phyloP scores from a whole-genome alignment of 2,113 vertebrate species.

The Mustela lutreola region DNA sequence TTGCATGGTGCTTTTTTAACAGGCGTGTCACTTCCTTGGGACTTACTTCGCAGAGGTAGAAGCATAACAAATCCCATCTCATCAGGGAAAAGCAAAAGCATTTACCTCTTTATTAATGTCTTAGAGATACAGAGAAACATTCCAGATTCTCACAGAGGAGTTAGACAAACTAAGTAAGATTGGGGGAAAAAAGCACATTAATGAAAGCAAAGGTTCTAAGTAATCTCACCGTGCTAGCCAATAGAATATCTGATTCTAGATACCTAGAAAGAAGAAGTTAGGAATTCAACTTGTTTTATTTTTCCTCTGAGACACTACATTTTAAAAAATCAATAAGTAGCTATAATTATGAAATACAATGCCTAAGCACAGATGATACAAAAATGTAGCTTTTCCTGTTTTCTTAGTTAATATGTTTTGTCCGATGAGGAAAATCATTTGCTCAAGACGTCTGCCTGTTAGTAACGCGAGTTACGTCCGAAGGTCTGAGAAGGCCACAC shows the following conservation, averaged over 20 bases:
- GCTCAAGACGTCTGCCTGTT: not conserved
- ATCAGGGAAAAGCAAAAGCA: not conserved
- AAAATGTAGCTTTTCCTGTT: not conserved
- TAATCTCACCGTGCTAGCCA: not conserved
- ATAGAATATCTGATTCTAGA: not conserved
- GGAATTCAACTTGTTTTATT: not conserved
- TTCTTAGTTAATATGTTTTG: not conserved
- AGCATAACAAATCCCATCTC: not conserved
- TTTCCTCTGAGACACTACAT: not conserved
- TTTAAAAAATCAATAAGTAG: not conserved
- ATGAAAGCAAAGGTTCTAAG: not conserved
- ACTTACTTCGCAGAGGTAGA: not conserved
- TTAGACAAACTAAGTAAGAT: not conserved
- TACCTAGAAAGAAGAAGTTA: not conserved
- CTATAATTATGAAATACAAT: not conserved
- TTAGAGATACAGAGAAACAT: not conserved
- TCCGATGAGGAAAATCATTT: not conserved
- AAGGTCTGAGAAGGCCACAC: not conserved
- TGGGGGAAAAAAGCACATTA: not conserved
- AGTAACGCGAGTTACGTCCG: not conserved
- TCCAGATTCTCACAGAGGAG: not conserved
- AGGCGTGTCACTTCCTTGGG: not conserved
- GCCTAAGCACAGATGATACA: not conserved
- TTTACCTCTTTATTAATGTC: not conserved
- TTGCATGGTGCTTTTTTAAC: not conserved